Evolutionary conservation across 2,113 vertebrate species (phyloP).

Genomic region (Daphoenositta chrysoptera): DNA sequence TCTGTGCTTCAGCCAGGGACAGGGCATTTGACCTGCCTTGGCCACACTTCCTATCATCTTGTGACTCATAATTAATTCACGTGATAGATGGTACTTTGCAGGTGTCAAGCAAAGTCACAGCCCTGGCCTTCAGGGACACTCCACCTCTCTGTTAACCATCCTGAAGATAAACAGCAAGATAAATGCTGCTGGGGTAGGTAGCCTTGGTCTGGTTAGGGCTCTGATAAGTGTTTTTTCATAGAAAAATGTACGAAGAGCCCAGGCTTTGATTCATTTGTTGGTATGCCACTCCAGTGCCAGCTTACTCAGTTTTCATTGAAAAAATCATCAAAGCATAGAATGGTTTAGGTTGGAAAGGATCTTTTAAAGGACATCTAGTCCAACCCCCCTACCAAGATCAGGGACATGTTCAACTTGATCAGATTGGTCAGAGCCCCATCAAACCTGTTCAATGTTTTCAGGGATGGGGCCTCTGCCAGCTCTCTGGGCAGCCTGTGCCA

Average conservation of each 20-base stretch:
- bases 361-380: neutral
- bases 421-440: neutral
- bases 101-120: neutral
- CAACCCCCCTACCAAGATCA: neutral
- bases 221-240: neutral
- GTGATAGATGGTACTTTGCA: neutral
- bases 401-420: neutral
- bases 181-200: neutral
- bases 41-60: neutral
- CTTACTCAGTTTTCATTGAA: neutral
- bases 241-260: neutral
- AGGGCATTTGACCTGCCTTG: neutral
- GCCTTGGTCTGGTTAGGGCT: neutral
- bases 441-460: neutral
- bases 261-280: neutral
- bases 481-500: neutral
- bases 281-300: neutral
- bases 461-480: neutral
- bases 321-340: neutral
- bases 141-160: neutral
- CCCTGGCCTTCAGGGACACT: neutral
- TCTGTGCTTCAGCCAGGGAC: neutral
- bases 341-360: neutral
- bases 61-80: neutral
- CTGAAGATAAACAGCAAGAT: slow-evolving; percentile 10